A percentile compares a stretch with the other conserved stretches of the same genome.
These are phyloP conservation scores for Pyxicephalus adspersus DNA, from an alignment of 2,113 vertebrate genomes.

Conservation along the genomic window DNA sequence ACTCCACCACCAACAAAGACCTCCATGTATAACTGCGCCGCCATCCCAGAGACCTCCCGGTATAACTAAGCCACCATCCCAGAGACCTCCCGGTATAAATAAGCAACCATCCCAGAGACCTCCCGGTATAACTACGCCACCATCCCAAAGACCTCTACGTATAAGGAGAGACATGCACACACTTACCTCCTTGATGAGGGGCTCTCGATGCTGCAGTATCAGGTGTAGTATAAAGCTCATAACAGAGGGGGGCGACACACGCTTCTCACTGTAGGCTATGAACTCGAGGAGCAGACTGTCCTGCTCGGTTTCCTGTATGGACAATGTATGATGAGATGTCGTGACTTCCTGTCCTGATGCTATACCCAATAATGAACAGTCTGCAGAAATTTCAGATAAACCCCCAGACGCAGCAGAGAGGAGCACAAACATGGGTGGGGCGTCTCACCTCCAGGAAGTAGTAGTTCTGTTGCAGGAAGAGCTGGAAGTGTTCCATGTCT, in stretches of 20 bases:
- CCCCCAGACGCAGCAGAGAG: not conserved
- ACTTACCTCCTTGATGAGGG: constrained; percentile 42
- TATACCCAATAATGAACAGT: not conserved
- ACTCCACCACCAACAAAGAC: no score
- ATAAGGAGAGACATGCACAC: not conserved
- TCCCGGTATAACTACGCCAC: no score
- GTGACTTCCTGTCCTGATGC: not conserved
- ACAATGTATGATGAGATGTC: not conserved
- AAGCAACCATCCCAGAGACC: no score
- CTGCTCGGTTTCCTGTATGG: constrained; percentile 18
- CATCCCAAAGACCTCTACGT: no score
- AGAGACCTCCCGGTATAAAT: no score
- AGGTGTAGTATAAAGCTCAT: constrained; percentile 45
- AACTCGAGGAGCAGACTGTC: constrained; percentile 44
- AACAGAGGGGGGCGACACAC: not conserved
- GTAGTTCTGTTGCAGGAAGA: constrained; percentile 12
- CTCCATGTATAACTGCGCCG: no score
- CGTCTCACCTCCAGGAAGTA: constrained; percentile 37
- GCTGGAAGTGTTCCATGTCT: constrained; percentile 4
- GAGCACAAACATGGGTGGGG: not conserved
- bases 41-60: no score
- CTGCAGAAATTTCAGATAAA: no score
- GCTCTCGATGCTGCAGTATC: constrained; percentile 36
- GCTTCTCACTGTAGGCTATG: constrained; percentile 31
- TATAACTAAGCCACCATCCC: no score